These are phyloP conservation scores for Octodonta nipae DNA, from an alignment of 2,888 invertebrate genomes.

Conservation along the genomic window DNA sequence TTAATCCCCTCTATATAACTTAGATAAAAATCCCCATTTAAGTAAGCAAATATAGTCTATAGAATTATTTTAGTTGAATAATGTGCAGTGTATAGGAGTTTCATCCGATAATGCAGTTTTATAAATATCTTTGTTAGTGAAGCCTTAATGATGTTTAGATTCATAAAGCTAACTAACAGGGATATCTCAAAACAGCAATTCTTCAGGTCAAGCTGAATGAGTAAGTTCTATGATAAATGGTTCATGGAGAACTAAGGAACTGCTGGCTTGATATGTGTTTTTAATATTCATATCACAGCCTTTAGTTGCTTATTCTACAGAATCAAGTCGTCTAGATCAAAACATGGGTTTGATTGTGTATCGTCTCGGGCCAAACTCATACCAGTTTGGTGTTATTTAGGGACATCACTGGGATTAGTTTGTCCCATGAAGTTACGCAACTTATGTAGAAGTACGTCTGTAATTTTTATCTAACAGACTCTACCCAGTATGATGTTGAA, in stretches of 20 bases:
- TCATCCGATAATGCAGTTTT: too few relatives aligned
- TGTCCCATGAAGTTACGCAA: neutral
- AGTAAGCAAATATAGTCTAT: too few relatives aligned
- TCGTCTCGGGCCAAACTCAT: slow-evolving; percentile 4
- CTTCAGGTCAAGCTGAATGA: neutral
- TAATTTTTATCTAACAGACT: slow-evolving; percentile 10
- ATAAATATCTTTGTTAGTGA: slow-evolving; percentile 43
- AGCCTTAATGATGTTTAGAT: slow-evolving; percentile 30
- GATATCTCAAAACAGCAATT: slow-evolving; percentile 18
- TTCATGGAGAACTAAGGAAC: slow-evolving; percentile 31
- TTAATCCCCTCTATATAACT: too few relatives aligned
- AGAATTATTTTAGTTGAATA: too few relatives aligned
- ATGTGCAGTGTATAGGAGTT: too few relatives aligned
- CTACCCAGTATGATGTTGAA: slow-evolving; percentile 14
- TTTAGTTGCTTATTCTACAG: slow-evolving; percentile 28
- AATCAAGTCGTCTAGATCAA: neutral
- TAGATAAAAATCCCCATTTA: too few relatives aligned
- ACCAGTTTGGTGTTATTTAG: slow-evolving; percentile 1
- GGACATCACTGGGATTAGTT: slow-evolving; percentile 4
- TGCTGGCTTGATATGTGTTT: slow-evolving; percentile 31
- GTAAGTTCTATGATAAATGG: slow-evolving; percentile 4
- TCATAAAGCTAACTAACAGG: slow-evolving; percentile 37
- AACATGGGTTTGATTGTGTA: neutral
- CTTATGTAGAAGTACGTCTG: neutral
- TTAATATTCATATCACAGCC: slow-evolving; percentile 31